Evolutionary conservation across 2,113 vertebrate species (phyloP).

Genomic region (Ivindomyrus marchei): DNA sequence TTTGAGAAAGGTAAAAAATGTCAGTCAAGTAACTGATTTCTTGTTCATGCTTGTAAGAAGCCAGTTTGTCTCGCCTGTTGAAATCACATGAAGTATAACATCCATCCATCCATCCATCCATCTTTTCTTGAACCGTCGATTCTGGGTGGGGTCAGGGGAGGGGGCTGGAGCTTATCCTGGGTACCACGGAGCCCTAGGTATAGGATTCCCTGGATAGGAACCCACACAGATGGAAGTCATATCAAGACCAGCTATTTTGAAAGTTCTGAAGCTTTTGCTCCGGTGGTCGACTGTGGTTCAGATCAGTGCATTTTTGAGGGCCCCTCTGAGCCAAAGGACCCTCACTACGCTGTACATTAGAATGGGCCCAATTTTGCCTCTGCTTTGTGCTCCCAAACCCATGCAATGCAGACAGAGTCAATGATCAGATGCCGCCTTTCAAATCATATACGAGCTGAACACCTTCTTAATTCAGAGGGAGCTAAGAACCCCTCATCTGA

Average conservation of each 20-base stretch:
- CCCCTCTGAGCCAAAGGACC: neutral
- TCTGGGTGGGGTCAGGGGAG: neutral
- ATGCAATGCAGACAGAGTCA: constrained; percentile 1
- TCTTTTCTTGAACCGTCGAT: neutral
- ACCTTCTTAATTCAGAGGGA: constrained; percentile 20
- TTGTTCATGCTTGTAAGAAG: neutral
- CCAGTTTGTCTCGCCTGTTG: neutral
- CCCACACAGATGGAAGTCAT: neutral
- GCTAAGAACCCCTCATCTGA: constrained; percentile 23
- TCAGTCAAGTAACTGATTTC: neutral
- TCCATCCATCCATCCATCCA: neutral
- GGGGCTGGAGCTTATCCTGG: neutral
- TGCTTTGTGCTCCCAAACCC: neutral
- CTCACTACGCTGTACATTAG: constrained; percentile 5
- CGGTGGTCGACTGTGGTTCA: neutral
- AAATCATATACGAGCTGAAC: constrained; percentile 7
- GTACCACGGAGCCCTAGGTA: neutral
- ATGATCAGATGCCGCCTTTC: constrained; percentile 21
- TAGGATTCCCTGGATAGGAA: neutral
- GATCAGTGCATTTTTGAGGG: neutral
- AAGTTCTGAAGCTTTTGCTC: neutral
- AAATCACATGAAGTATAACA: neutral
- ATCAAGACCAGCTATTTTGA: neutral
- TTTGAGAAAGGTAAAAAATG: neutral
- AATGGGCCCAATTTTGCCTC: neutral